Evolutionary conservation across 1,140 invertebrate species (phyloP), one percentile per base, ranked within the genome.

Genomic region (Pseudomyrmex sp.): DNA sequence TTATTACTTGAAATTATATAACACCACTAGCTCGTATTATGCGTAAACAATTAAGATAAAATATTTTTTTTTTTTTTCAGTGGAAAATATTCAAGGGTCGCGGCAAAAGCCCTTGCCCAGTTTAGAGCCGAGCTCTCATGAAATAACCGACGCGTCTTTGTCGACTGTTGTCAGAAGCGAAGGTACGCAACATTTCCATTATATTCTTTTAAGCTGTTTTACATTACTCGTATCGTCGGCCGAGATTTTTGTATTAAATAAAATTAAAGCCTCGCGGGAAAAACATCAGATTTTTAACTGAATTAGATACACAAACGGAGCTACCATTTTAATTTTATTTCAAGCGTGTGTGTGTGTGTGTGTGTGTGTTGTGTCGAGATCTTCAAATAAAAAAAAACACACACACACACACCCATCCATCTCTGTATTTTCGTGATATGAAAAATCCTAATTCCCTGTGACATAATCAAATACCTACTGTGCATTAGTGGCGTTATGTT

Each of bases 71-170:
- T 61, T 89, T 66, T 20, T 72, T 90, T 87, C 58, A 90, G 89
- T 89, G 56, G 89, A 90, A 61, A 90, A 87, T 74, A 88, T 87
- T 44, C 86, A 90, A 56, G 85, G 88, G 50, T 87, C 85, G 9
- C 77, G 85, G 63, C 89, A 90, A 15, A 90, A 87, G 58, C 82
- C 82, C n/a, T 15, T 82, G 13, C 82, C 86, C 3, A 90, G 89
- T 26, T n/a, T 70, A 9, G 87, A 87, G 9, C 84, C 84, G 0
- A 84, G 59, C 48, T 61, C 76, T n/a, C 73, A 85, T 23, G 75
- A 89, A 54, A 85, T 85, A 66, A 85, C 85, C 0, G 89, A 90
- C 48, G 74, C 85, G 2, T 90, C 89, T 26, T 65, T 87, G 61
- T 65, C 87, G 9, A 86, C 83, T n/a, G 61, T 77, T 9, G 75